Evolutionary conservation across 2,888 invertebrate genomes (phyloP), one percentile per base, ranked within the genome.

Genomic region (Callyntrura guangdongensis): DNA sequence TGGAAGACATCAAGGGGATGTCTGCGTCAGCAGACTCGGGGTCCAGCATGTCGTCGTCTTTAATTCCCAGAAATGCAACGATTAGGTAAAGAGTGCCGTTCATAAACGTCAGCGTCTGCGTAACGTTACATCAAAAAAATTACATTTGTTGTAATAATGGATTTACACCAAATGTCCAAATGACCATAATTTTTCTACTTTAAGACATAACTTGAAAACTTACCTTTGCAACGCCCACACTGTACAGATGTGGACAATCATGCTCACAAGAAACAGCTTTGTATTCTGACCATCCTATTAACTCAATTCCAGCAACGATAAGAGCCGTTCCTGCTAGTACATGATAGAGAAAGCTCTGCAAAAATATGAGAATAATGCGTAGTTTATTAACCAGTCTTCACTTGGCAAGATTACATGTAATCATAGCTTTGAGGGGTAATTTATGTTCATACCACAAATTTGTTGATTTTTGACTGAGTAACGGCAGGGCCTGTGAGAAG

Each of bases 61-160:
- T 90, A 1, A 89, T 56, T 27, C 91, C 92, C 17, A 92, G 67
- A 72, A 91, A 91, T 53, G 79, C 93, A 17, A 90, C 91, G 36
- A 93, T 93, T 53, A 89, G 79, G 64, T 92, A 91, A 3, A 93
- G 86, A 0, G 82, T 90, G 61, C 93, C 93, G 49, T 92, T 93
- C 25, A 93, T 87, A 45, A 93, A 93, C 12, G 92, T 89, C 20
- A 92, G 11, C 0, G 92, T 93, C 93, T 93, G 82, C n/a, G n/a
- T 9, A 12, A 61, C 14, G 4, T 8, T 17, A 67, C 2, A 2
- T 17, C 12, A 14, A 77, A 77, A 49, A 85, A 86, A n/a, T n/a
- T n/a, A n/a, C n/a, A n/a, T n/a, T n/a, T n/a, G n/a, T n/a, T n/a
- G n/a, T n/a, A n/a, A n/a, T n/a, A n/a, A n/a, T n/a, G n/a, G n/a